Evolutionary conservation across 2,797 vertebrate species (phyloP).

Genomic region (Poecilia gillii): DNA sequence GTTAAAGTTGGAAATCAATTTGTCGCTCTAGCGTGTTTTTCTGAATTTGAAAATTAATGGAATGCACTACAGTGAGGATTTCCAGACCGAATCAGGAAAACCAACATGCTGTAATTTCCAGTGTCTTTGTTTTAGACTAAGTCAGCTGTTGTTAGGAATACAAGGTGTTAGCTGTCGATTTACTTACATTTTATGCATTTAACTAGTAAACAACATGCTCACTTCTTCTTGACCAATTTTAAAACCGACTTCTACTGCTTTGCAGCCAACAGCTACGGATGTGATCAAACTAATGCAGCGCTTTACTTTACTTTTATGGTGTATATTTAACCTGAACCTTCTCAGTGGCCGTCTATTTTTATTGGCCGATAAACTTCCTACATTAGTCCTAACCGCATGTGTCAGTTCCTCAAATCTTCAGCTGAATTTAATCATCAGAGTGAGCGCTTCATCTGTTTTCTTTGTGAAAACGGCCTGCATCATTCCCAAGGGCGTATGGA

Average conservation of each 20-base stretch:
- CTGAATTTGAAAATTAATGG: background rate
- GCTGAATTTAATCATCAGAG: conserved; percentile 80
- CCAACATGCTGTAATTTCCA: background rate
- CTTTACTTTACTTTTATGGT: background rate
- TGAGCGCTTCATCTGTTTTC: conserved; percentile 64
- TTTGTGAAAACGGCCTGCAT: conserved; percentile 71
- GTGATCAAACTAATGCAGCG: background rate
- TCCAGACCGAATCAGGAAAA: background rate
- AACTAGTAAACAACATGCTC: background rate
- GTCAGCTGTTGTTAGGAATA: background rate
- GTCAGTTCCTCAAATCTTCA: conserved; percentile 36
- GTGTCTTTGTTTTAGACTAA: background rate
- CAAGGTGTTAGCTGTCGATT: background rate
- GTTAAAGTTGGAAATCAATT: background rate
- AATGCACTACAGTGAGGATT: background rate
- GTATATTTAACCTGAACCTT: background rate
- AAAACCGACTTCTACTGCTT: background rate
- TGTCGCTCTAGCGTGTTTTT: background rate
- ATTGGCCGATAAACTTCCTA: too few species aligned
- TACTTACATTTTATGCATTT: background rate
- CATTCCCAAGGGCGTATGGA: conserved; percentile 75
- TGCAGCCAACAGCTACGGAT: background rate
- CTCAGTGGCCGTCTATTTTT: background rate
- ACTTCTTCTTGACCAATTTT: background rate
- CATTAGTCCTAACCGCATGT: background rate